These are phyloP conservation scores for Orientallactaga bullata DNA, from an alignment of 2,113 vertebrate genomes.

Conservation along the genomic window DNA sequence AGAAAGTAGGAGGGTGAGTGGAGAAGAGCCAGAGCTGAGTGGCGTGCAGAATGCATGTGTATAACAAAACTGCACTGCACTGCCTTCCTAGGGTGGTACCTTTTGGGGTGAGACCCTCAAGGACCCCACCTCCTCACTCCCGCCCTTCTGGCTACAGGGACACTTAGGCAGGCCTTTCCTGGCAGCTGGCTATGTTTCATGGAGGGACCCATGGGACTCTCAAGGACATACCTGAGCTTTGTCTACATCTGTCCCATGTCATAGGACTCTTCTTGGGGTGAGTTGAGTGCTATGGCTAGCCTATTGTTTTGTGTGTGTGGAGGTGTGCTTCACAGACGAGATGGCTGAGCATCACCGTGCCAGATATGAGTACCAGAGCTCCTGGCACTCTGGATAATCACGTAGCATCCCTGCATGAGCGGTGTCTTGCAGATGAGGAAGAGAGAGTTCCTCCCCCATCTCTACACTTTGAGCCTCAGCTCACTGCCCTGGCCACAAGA, in stretches of 20 bases:
- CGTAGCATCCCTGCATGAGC: not conserved
- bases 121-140: not conserved
- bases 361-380: not conserved
- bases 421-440: not conserved
- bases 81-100: not conserved
- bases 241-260: not conserved
- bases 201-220: not conserved
- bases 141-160: not conserved
- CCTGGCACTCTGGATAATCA: not conserved
- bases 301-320: not conserved
- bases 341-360: not conserved
- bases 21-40: not conserved
- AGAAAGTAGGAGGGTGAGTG: not conserved
- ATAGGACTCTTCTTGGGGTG: not conserved
- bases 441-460: not conserved
- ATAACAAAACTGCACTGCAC: not conserved
- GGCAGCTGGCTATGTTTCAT: not conserved
- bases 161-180: not conserved
- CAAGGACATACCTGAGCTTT: not conserved
- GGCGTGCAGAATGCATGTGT: not conserved
- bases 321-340: not conserved
- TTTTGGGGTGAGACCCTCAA: not conserved
- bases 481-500: not conserved
- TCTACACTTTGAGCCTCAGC: not conserved
- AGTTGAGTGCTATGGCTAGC: not conserved